Evolutionary conservation across 2,888 invertebrate species (phyloP), one percentile per base, ranked within the genome.

Genomic region (Spicauda simplicius): DNA sequence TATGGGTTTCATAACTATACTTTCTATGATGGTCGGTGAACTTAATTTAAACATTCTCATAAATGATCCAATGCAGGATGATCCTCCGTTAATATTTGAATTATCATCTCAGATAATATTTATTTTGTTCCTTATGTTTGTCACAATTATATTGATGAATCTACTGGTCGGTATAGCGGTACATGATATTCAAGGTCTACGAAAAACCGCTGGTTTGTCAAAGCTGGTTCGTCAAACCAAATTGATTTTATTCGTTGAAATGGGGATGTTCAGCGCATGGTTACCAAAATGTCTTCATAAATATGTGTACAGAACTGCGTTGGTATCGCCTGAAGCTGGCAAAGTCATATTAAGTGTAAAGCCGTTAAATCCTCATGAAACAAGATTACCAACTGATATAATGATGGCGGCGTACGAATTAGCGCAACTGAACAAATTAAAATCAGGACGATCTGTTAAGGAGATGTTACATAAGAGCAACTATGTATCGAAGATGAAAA

Each of bases 1-100:
- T 66, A 96, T 97, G 87, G 97, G 97, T 6, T 95, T 97, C 62
- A 97, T 97, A 18, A 96, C 97, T 58, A 97, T 97, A 0, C 82
- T 97, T 64, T 97, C 97, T 0, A 97, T 97, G 97, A 97, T 97
- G 97, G 97, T 97, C 0, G 97, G 97, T 0, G 97, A 97, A 82
- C 88, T 97, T 64, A 97, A 96, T 80, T 90, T 97, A 52, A 96
- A 96, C 75, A 94, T 97, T 61, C 84, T 97, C 30, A 95, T 97
- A 50, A 96, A 96, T 71, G 96, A 96, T 77, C 95, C 95, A 0
- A 94, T 94, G 72, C 94, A 94, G 10, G 95, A 95, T 69, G 96
- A 96, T 83, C 96, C 96, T 0, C 96, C 96, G 0, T 94, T 97
- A 73, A 86, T 96, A 48, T 93, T 97, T 33, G 96, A 97, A 82